Conservation (phyloP, 2,888 invertebrate species). For the Torymus tubicola region DNA sequence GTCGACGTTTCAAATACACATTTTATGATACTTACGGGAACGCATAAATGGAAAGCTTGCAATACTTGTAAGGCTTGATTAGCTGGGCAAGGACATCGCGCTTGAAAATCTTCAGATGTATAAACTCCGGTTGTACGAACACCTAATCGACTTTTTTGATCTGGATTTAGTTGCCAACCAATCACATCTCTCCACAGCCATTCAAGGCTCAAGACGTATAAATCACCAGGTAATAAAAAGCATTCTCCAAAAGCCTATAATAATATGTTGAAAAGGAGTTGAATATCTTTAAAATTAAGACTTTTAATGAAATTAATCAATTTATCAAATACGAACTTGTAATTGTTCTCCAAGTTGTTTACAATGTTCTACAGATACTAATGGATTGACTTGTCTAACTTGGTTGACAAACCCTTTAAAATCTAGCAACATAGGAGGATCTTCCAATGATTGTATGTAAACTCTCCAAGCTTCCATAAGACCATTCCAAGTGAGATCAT, state of each 20-base stretch:
- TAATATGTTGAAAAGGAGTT: no score
- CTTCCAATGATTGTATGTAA: conserved; percentile 70
- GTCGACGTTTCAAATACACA: not conserved
- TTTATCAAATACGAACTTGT: conserved; percentile 65
- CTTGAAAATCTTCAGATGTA: conserved; percentile 85
- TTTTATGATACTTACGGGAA: conserved; percentile 75
- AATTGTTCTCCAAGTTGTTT: conserved; percentile 72
- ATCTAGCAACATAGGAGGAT: conserved; percentile 71
- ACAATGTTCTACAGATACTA: conserved; percentile 73
- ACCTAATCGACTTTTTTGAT: conserved; percentile 76
- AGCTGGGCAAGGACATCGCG: conserved; percentile 84
- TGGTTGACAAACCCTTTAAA: conserved; percentile 70
- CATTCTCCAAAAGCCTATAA: conserved; percentile 80
- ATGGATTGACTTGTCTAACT: conserved; percentile 73
- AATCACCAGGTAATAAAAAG: conserved; percentile 78
- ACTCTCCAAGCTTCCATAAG: conserved; percentile 73
- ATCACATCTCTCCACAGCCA: conserved; percentile 84
- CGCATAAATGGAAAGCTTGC: conserved; percentile 84
- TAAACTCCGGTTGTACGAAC: conserved; percentile 84
- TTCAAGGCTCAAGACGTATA: conserved; percentile 82
- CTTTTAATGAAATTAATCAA: not conserved
- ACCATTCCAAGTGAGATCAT: conserved; percentile 69
- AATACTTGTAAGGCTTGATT: conserved; percentile 82
- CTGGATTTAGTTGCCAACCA: conserved; percentile 81
- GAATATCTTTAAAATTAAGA: no score